A percentile compares a stretch with the other conserved stretches of the same genome.
Evolutionary conservation across 2,113 vertebrate species (phyloP).

Genomic region (Salvelinus namaycush): DNA sequence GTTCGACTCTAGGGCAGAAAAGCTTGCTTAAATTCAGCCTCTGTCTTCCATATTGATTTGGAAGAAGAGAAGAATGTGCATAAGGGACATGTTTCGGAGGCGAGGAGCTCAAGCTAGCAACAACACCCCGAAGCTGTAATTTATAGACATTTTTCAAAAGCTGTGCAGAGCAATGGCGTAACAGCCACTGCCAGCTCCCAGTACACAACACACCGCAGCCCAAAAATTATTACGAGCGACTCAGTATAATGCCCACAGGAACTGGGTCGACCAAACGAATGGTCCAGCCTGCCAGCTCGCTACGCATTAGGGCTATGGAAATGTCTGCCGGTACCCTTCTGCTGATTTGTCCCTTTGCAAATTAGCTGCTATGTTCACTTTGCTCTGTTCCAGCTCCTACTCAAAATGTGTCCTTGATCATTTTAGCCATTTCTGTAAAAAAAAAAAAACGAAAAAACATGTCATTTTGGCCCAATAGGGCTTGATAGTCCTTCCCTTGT

Average conservation of each 20-base stretch:
- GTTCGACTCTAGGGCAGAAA: neutral
- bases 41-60: constrained; percentile 3
- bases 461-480: too few relatives aligned
- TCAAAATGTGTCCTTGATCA: too few relatives aligned
- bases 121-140: constrained; percentile 1
- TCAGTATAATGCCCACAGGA: constrained; percentile 21
- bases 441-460: too few relatives aligned
- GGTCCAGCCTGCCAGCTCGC: constrained; percentile 2
- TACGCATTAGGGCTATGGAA: neutral
- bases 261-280: constrained; percentile 27
- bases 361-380: too few relatives aligned
- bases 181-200: neutral
- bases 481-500: too few relatives aligned
- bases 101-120: neutral
- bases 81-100: neutral
- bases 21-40: neutral
- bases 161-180: neutral
- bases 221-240: constrained; percentile 15
- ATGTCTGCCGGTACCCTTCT: too few relatives aligned
- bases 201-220: neutral
- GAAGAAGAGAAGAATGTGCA: neutral
- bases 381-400: too few relatives aligned
- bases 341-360: too few relatives aligned
- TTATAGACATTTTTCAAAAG: neutral
- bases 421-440: too few relatives aligned